Conservation (phyloP, 2,113 vertebrate genomes). For the Castor canadensis region DNA sequence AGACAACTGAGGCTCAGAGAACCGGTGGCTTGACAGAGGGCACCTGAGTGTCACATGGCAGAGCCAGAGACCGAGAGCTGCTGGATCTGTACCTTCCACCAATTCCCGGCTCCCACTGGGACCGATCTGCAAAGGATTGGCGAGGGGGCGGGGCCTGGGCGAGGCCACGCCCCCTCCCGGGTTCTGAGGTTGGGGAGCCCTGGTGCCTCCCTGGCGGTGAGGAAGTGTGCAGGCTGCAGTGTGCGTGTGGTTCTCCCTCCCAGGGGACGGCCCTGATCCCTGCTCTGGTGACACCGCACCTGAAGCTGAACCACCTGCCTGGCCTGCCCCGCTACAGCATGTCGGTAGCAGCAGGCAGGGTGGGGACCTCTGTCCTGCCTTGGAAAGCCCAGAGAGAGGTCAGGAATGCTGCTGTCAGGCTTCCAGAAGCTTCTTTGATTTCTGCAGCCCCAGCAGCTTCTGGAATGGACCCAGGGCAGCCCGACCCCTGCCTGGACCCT, state of each 20-base stretch:
- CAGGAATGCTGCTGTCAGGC: neutral
- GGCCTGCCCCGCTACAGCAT: neutral
- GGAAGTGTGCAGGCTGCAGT: no score
- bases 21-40: neutral
- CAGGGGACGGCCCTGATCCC: rapidly evolving
- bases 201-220: rapidly evolving
- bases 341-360: neutral
- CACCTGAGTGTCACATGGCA: neutral
- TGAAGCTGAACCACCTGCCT: slow-evolving; percentile 25
- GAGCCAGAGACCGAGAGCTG: neutral
- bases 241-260: neutral
- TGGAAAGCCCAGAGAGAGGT: neutral
- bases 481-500: slow-evolving; percentile 10
- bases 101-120: neutral
- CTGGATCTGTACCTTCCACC: neutral
- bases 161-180: neutral
- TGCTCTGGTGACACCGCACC: slow-evolving; percentile 56
- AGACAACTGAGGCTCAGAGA: neutral
- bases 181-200: neutral
- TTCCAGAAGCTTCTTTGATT: slow-evolving; percentile 62
- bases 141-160: no score
- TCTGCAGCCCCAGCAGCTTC: slow-evolving; percentile 10
- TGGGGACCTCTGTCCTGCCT: neutral
- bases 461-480: slow-evolving; percentile 24
- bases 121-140: no score